Evolutionary conservation across 2,113 vertebrate genomes (phyloP), one percentile per base, ranked within the genome.

Genomic region (Shinisaurus crocodilurus): DNA sequence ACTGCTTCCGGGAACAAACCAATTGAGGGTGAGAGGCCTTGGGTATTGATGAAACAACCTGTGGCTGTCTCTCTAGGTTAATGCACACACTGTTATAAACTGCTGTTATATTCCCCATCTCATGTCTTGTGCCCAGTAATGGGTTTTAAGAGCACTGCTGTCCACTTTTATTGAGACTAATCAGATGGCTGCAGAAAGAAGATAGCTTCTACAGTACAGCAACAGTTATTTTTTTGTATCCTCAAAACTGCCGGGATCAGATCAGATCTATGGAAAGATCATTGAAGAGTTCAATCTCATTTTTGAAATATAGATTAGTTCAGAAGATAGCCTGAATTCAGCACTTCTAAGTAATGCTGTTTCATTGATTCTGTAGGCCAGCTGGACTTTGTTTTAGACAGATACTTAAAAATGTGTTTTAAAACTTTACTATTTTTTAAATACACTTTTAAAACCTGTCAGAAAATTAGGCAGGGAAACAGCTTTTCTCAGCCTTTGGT

Each of bases 241-340:
- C 97, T 94, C 95, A 94, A 95, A 96, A 94, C 91, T 95, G 85
- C 87, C 91, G 92, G 91, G 88, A 96, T 93, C 91, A 93, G 95
- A 96, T 97, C 94, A 93, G 96, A 96, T 96, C 94, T 94, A 93
- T 65, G 89, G 93, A 93, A 74, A 63, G 96, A 97, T 96, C 97
- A 95, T 95, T 97, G 97, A 97, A 96, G 93, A 96, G 94, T 92
- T 96, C 92, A 83, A 86, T 88, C 94, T 97, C 92, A 93, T 97
- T 96, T 97, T 95, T 97, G 93, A 97, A 97, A 97, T 97, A 97
- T 96, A 97, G 97, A 97, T 97, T 97, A 96, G 89, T 90, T 88
- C 89, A 87, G 85, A 96, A 93, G 96, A 93, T 85, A 67, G 82
- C 34, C 96, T 93, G 96, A 97, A 95, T 96, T 97, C 97, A 97